Evolutionary conservation across 2,888 invertebrate species (phyloP), one percentile per base, ranked within the genome.

Genomic region (Morpho helenor): DNA sequence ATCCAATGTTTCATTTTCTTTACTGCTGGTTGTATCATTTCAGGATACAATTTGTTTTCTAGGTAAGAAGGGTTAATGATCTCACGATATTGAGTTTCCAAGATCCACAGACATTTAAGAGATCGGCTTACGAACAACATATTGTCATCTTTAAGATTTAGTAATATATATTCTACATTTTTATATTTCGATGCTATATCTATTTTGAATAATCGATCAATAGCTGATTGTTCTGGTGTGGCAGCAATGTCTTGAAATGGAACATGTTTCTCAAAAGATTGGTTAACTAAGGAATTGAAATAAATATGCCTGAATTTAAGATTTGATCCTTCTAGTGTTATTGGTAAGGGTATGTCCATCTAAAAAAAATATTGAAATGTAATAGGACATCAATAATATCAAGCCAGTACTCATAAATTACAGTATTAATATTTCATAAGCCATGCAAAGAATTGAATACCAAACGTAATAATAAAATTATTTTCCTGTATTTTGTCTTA

Each of bases 71-170:
- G 80, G 54, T 80, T 79, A 3, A 87, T 72, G 6, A 84, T 70
- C 7, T 77, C 60, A 16, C 58, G 55, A 55, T 77, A 70, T 43
- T 73, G 57, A 10, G 60, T 41, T 10, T 79, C 73, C 40, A 80
- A 45, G 1, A 87, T 68, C 86, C 87, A 86, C 10, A 58, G 65
- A 40, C 75, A 68, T 66, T 81, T 82, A 2, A 87, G 65, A 0
- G 82, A 81, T 71, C 76, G 76, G 62, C 77, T 80, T 0, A 87
- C 84, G 56, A 76, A 84, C 0, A 87, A 64, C 79, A 86, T 76
- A 56, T 85, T 80, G 16, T 77, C 73, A 31, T 79, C 72, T 72
- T 80, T 81, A 39, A 87, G 66, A 52, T 71, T 81, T 10, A 68
- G 57, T 9, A 84, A 31, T 8, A 87, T 77, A 56, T 73, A 87